Evolutionary conservation across 1,140 invertebrate genomes (phyloP), one percentile per base, ranked within the genome.

Genomic region (Achroia grisella): DNA sequence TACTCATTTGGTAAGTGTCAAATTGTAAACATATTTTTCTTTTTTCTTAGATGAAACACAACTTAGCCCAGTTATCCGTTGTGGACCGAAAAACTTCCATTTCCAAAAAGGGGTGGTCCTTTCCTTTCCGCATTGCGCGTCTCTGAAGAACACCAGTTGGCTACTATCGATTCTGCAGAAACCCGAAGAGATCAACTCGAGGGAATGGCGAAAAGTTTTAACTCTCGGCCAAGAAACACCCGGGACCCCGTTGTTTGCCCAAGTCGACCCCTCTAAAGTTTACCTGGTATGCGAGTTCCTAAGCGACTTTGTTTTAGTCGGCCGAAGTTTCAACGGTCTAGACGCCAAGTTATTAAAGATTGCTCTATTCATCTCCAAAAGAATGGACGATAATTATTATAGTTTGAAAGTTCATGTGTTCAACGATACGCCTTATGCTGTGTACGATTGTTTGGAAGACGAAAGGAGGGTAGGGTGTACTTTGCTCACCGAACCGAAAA

Each of bases 151-250:
- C 42, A 91, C 93, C 53, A 92, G 93, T 56, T 97, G 95, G 95
- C 89, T 90, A 40, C 87, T 97, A 17, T 93, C 92, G 35, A 87
- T 97, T 14, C 93, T 94, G 72, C 91, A 92, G 49, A 86, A 87
- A 17, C 87, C 89, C 12, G 86, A 87, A 46, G 85, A 88, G 41
- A 82, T 84, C 36, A 86, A 89, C 14, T 86, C 89, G 36, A 74
- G 62, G 42, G 74, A 81, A 48, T 93, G 92, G 90, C 89, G 93
- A 66, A 93, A 92, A 72, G 89, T 97, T 1, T 89, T 97, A 2
- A 96, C 95, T 2, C 87, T 98, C 12, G 96, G 96, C 8, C 94
- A 97, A 82, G 97, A 98, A 86, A 98, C 95, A 8, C 96, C 98
- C 55, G 97, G 98, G 72, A 97, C 95, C 0, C 94, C 95, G 2